These are phyloP conservation scores for Penaeus vannamei DNA, from an alignment of 1,140 invertebrate genomes.

Conservation along the genomic window DNA sequence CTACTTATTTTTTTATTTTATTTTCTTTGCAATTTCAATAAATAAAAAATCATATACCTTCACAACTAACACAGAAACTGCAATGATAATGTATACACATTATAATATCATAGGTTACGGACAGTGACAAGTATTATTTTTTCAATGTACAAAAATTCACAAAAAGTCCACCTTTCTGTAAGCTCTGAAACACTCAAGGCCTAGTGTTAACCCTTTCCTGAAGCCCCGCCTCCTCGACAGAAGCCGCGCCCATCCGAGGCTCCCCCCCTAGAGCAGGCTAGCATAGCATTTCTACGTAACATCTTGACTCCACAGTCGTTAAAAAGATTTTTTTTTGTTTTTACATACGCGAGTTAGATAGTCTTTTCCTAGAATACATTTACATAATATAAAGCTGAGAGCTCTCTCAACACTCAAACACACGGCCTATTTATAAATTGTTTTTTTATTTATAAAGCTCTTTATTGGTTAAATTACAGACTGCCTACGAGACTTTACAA, in stretches of 20 bases:
- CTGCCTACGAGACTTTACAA: constrained; percentile 45
- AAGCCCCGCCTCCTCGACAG: neutral
- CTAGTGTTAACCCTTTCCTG: neutral
- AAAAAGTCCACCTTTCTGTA: too few relatives aligned
- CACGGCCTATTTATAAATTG: constrained; percentile 40
- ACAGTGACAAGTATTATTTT: too few relatives aligned
- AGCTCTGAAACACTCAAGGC: too few relatives aligned
- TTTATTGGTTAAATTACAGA: constrained; percentile 46
- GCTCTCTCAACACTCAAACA: constrained; percentile 52
- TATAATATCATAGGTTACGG: too few relatives aligned
- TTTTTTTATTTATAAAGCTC: constrained; percentile 41
- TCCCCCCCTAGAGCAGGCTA: neutral
- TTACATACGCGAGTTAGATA: constrained; percentile 42
- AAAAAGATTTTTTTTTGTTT: constrained; percentile 35
- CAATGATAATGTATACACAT: too few relatives aligned
- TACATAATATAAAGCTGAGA: constrained; percentile 51
- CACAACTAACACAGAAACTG: too few relatives aligned
- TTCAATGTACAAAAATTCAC: too few relatives aligned
- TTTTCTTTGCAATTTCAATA: too few relatives aligned
- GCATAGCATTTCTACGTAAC: constrained; percentile 4
- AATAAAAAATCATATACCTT: too few relatives aligned
- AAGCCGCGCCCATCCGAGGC: neutral
- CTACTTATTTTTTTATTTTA: too few relatives aligned
- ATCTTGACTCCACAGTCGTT: constrained; percentile 40
- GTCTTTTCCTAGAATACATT: constrained; percentile 44